These are phyloP conservation scores for Bucorvus abyssinicus DNA, from an alignment of 2,797 vertebrate species.

Conservation along the genomic window DNA sequence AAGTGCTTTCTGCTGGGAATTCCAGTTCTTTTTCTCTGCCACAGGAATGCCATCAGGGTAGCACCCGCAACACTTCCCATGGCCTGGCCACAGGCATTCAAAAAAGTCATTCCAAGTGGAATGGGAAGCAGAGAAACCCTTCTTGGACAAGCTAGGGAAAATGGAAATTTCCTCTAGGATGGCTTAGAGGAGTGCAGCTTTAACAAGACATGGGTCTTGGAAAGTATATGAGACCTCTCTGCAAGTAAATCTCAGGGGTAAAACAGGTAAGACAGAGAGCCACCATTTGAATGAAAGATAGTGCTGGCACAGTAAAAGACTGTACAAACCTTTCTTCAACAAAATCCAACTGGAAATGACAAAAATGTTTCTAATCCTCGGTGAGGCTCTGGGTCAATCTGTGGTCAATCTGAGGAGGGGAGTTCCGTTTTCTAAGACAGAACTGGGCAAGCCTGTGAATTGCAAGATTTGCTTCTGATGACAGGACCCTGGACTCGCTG, in stretches of 20 bases:
- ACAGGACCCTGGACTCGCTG: background rate
- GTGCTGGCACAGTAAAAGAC: background rate
- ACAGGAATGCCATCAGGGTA: background rate
- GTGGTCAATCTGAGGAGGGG: background rate
- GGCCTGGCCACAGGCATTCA: background rate
- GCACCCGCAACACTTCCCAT: background rate
- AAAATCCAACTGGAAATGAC: background rate
- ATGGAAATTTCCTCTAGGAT: background rate
- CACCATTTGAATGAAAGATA: background rate
- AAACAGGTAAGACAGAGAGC: background rate
- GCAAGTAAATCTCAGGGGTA: background rate
- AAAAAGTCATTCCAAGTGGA: background rate
- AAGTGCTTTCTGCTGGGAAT: background rate
- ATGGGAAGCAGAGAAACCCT: background rate
- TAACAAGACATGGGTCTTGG: background rate
- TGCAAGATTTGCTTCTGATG: background rate
- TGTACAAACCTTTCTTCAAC: background rate
- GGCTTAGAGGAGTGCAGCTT: background rate
- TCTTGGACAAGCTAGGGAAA: background rate
- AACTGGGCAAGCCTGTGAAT: background rate
- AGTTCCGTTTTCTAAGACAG: background rate
- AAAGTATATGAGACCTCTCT: background rate
- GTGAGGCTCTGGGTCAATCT: background rate
- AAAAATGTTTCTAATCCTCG: background rate
- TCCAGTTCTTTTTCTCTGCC: background rate